A percentile compares a stretch with the other conserved stretches of the same genome.
These are phyloP conservation scores for Zaprionus tsacasi DNA, from an alignment of 1,140 invertebrate genomes.

Conservation along the genomic window DNA sequence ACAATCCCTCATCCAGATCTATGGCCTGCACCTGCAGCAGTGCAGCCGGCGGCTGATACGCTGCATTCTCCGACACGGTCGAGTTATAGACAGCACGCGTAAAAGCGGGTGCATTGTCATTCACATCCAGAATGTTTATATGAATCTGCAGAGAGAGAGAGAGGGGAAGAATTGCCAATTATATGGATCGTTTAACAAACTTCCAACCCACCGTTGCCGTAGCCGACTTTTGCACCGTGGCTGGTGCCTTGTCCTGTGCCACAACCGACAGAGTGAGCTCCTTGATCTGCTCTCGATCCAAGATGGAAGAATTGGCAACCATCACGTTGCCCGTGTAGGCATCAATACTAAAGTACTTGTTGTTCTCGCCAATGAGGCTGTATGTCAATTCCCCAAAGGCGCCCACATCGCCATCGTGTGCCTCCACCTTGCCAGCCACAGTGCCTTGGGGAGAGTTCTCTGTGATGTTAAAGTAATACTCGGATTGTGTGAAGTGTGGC, in stretches of 20 bases:
- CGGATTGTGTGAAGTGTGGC: slow-evolving; percentile 89
- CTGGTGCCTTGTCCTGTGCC: slow-evolving; percentile 91
- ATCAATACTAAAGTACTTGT: slow-evolving; percentile 89
- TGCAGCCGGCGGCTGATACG: slow-evolving; percentile 90
- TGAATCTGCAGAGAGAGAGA: slow-evolving; percentile 85
- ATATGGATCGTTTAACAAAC: not conserved
- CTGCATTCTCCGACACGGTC: slow-evolving; percentile 92
- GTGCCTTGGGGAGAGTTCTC: slow-evolving; percentile 91
- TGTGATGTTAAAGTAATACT: slow-evolving; percentile 89
- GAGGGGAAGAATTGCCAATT: not conserved
- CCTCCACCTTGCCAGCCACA: slow-evolving; percentile 88
- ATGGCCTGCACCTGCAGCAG: slow-evolving; percentile 89
- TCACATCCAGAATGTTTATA: slow-evolving; percentile 92
- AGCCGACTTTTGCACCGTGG: slow-evolving; percentile 87
- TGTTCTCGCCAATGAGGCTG: slow-evolving; percentile 89
- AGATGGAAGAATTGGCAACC: slow-evolving; percentile 88
- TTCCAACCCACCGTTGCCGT: slow-evolving; percentile 88
- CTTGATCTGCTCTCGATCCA: slow-evolving; percentile 91
- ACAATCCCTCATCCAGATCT: slow-evolving; percentile 91
- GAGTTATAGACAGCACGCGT: slow-evolving; percentile 90
- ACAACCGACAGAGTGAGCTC: slow-evolving; percentile 91
- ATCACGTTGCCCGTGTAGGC: slow-evolving; percentile 91
- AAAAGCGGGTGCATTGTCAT: slow-evolving; percentile 93
- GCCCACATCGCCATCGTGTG: slow-evolving; percentile 90
- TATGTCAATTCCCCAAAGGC: slow-evolving; percentile 91